A percentile compares a stretch with the other conserved stretches of the same genome.
phyloP scores from a whole-genome alignment of 2,888 invertebrate genomes.

The Pachycephus smyrnensis region DNA sequence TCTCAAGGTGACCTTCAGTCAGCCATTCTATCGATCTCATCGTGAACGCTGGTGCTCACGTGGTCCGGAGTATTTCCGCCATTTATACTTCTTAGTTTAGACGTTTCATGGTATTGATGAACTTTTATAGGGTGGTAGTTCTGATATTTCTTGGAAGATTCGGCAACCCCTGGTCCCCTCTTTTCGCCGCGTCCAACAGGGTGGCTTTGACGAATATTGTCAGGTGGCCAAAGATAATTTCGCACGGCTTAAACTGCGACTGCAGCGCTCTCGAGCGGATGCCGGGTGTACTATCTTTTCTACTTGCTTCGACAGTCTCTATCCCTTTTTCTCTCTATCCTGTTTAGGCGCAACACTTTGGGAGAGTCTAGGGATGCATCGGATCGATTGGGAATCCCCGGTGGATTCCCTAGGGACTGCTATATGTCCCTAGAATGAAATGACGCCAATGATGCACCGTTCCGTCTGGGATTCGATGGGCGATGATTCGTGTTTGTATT shows the following conservation, averaged over 20 bases:
- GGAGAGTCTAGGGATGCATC: not conserved
- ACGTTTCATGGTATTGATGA: not conserved
- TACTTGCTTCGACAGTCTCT: not conserved
- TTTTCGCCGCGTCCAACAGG: not conserved
- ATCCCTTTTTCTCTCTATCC: not conserved
- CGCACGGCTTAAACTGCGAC: not conserved
- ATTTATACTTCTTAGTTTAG: not conserved
- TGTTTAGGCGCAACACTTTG: not conserved
- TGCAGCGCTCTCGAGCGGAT: not conserved
- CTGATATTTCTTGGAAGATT: not conserved
- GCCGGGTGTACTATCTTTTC: not conserved
- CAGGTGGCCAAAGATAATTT: not conserved
- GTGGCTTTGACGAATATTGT: not conserved
- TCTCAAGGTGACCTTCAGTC: slow-evolving; percentile 3
- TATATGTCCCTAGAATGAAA: not conserved
- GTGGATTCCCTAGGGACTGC: not conserved
- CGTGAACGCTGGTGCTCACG: not conserved
- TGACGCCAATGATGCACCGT: not conserved
- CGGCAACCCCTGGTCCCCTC: not conserved
- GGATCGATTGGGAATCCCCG: not conserved
- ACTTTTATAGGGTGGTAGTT: not conserved
- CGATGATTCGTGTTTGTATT: not conserved
- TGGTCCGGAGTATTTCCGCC: not conserved
- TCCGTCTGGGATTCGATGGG: not conserved
- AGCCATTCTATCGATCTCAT: slow-evolving; percentile 3